Conservation (phyloP, 2,797 vertebrate genomes). For the Denticeps clupeoides region DNA sequence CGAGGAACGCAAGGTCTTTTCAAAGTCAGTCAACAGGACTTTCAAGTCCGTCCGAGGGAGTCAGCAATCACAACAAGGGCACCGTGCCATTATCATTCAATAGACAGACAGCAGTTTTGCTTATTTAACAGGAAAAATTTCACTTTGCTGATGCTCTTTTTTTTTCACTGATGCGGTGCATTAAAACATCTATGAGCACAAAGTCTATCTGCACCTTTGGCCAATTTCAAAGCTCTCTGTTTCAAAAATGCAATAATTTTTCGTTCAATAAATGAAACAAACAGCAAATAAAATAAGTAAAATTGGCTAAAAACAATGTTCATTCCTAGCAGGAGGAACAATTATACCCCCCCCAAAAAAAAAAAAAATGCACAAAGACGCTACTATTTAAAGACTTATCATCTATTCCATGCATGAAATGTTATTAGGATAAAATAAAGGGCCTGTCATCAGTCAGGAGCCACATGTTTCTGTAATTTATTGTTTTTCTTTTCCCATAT, state of each 20-base stretch:
- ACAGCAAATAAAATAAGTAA: background rate
- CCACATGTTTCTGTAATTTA: too few relatives aligned
- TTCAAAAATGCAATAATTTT: background rate
- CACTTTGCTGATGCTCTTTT: conserved; percentile 40
- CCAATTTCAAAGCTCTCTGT: conserved; percentile 35
- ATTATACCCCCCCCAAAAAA: too few relatives aligned
- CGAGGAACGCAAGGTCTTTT: conserved; percentile 55
- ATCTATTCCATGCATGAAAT: too few relatives aligned
- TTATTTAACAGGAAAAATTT: conserved; percentile 44
- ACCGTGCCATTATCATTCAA: conserved; percentile 56
- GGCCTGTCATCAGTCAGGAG: too few relatives aligned
- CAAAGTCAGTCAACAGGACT: conserved; percentile 61
- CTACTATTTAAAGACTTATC: too few relatives aligned
- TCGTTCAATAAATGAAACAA: background rate
- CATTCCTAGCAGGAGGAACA: too few relatives aligned
- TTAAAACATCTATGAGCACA: conserved; percentile 52
- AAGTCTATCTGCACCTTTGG: conserved; percentile 48
- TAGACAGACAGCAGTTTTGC: conserved; percentile 55
- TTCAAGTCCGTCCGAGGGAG: conserved; percentile 57
- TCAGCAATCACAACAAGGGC: conserved; percentile 56
- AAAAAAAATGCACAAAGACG: too few relatives aligned
- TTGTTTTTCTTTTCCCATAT: too few relatives aligned
- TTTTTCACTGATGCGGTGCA: conserved; percentile 55
- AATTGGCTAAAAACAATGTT: too few relatives aligned
- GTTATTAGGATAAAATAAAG: too few relatives aligned